Conservation (phyloP, 2,888 invertebrate genomes). For the Andrena praecox region DNA sequence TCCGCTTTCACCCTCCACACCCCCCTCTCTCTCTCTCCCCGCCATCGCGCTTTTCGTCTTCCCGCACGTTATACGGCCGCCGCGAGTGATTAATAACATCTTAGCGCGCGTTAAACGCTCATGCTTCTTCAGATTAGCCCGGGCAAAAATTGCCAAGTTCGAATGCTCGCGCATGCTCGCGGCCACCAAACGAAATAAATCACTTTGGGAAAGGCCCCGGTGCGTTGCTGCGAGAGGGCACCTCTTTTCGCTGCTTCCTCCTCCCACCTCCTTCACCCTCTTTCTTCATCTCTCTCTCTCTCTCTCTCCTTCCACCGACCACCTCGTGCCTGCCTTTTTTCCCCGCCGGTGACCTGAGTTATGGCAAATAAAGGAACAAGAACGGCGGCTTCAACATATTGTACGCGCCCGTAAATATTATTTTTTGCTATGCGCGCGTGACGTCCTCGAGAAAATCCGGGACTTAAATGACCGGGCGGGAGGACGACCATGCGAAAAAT, state of each 20-base stretch:
- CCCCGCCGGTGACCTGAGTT: conserved; percentile 60
- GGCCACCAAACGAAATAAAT: conserved; percentile 70
- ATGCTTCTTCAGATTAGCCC: conserved; percentile 74
- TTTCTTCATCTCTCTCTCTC: not conserved
- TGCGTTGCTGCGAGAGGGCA: conserved; percentile 51
- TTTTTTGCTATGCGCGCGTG: conserved; percentile 55
- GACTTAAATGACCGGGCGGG: conserved; percentile 48
- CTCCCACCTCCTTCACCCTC: conserved; percentile 20
- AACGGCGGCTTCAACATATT: conserved; percentile 55
- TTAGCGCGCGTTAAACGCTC: conserved; percentile 72
- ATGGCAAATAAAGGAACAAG: conserved; percentile 69
- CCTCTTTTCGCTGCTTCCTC: conserved; percentile 52
- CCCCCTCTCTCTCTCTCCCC: not conserved
- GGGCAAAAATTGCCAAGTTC: conserved; percentile 72
- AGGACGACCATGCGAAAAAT: conserved; percentile 36
- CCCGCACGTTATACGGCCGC: conserved; percentile 43
- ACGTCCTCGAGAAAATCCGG: conserved; percentile 63
- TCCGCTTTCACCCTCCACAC: conserved; percentile 16
- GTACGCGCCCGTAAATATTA: conserved; percentile 65
- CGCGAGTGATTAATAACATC: conserved; percentile 74
- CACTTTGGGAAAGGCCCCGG: conserved; percentile 67
- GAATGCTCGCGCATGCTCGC: conserved; percentile 66
- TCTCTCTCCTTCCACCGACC: not conserved
- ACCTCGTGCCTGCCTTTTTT: conserved; percentile 27
- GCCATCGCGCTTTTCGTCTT: conserved; percentile 40